Evolutionary conservation across 1,140 invertebrate species (phyloP).

Genomic region (Drosophila bipectinata): DNA sequence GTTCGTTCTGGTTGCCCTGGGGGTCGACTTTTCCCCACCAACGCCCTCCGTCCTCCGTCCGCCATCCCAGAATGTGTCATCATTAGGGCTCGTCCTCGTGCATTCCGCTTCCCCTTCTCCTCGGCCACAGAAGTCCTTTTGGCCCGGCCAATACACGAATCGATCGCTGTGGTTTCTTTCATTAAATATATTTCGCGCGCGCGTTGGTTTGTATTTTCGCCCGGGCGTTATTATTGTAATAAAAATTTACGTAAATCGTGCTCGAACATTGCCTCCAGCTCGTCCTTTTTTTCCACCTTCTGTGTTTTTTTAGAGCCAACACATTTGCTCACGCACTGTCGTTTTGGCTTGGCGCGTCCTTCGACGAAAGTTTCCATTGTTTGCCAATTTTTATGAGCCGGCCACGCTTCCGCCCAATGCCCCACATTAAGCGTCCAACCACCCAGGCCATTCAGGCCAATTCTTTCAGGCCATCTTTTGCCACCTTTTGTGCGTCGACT

Average conservation of each 20-base stretch:
- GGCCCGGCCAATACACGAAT: slow-evolving; percentile 71
- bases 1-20: slow-evolving; percentile 24
- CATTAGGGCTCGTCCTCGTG: slow-evolving; percentile 69
- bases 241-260: slow-evolving; percentile 75
- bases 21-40: not conserved
- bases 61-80: slow-evolving; percentile 60
- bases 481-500: slow-evolving; percentile 4
- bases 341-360: slow-evolving; percentile 43
- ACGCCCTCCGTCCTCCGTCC: slow-evolving; percentile 5
- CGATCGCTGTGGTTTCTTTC: slow-evolving; percentile 77
- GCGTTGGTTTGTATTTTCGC: slow-evolving; percentile 42
- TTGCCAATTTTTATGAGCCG: slow-evolving; percentile 75
- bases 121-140: slow-evolving; percentile 6
- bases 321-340: slow-evolving; percentile 63
- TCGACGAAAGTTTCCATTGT: slow-evolving; percentile 71
- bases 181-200: slow-evolving; percentile 66
- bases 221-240: slow-evolving; percentile 66
- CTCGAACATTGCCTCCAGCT: slow-evolving; percentile 31
- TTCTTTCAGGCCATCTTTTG: slow-evolving; percentile 30
- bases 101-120: slow-evolving; percentile 17
- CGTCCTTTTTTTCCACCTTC: not conserved
- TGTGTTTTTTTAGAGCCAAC: slow-evolving; percentile 2
- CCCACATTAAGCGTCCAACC: slow-evolving; percentile 10
- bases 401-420: slow-evolving; percentile 36
- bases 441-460: slow-evolving; percentile 30